Conservation (phyloP, 2,797 vertebrate species). For the Lacerta bilineata region DNA sequence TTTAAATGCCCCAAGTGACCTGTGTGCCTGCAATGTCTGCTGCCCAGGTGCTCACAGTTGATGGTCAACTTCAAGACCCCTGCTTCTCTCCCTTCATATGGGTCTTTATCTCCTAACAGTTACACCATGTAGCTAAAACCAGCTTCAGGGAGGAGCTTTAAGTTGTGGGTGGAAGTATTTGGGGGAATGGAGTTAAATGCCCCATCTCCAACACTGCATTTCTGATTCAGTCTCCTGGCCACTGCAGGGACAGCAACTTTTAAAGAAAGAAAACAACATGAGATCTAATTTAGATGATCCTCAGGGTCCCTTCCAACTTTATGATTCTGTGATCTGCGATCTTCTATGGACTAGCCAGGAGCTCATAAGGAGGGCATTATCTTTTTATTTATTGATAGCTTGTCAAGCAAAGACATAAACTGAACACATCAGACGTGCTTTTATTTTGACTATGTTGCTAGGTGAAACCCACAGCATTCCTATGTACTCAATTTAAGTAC, state of each 20-base stretch:
- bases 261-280: neutral
- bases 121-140: neutral
- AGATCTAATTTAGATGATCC: neutral
- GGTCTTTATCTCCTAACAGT: neutral
- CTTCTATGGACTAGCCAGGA: too few species aligned
- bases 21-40: neutral
- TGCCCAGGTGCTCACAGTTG: neutral
- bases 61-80: neutral
- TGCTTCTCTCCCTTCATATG: neutral
- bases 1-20: neutral
- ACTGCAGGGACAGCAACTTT: neutral
- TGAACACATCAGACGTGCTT: neutral
- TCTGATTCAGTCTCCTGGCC: neutral
- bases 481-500: neutral
- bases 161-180: too few species aligned
- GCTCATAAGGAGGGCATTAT: neutral
- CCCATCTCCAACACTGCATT: neutral
- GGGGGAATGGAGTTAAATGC: neutral
- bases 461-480: neutral
- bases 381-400: neutral
- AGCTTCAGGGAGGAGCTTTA: neutral
- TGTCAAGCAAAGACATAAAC: neutral
- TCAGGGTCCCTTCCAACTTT: too few species aligned
- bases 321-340: too few species aligned
- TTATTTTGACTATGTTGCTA: neutral